Percentiles rank a stretch among this genome's conserved stretches.
Conservation (phyloP, 1,140 invertebrate species). For the Lordiphosa stackelbergi region DNA sequence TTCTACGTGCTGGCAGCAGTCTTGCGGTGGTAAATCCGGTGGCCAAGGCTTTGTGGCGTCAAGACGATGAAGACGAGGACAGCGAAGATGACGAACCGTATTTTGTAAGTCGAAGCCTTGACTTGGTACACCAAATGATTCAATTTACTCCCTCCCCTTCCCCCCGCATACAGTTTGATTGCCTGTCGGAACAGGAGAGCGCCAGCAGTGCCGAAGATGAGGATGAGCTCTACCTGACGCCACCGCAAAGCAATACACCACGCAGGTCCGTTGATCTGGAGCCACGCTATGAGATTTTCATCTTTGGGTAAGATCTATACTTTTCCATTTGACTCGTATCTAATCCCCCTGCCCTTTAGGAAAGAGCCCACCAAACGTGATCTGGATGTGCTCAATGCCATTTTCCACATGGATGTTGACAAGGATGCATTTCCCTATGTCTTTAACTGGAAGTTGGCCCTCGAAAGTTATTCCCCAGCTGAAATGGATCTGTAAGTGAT, state of each 20-base stretch:
- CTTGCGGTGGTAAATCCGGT: conserved; percentile 2
- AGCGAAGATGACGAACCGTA: conserved; percentile 30
- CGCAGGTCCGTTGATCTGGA: conserved; percentile 24
- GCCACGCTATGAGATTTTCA: conserved; percentile 50
- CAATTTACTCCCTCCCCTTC: too few species aligned
- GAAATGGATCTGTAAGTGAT: conserved; percentile 80
- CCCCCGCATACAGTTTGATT: conserved; percentile 28
- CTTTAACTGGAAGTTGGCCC: conserved; percentile 82
- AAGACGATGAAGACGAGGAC: conserved; percentile 1
- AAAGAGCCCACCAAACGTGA: conserved; percentile 84
- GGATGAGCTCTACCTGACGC: conserved; percentile 74
- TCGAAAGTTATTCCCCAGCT: conserved; percentile 78
- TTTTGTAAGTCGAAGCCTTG: conserved; percentile 37
- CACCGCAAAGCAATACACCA: conserved; percentile 78
- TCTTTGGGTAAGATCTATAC: conserved; percentile 47
- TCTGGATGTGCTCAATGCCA: conserved; percentile 83
- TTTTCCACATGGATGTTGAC: conserved; percentile 78
- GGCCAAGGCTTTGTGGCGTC: not conserved
- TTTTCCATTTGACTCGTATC: not conserved
- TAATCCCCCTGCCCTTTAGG: conserved; percentile 75
- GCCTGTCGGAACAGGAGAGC: not conserved
- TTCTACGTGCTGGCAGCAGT: not conserved
- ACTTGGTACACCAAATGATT: not conserved
- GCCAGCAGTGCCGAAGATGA: conserved; percentile 33
- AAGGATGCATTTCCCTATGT: conserved; percentile 82